Evolutionary conservation across 2,113 vertebrate genomes (phyloP).

Genomic region (Pholis gunnellus): DNA sequence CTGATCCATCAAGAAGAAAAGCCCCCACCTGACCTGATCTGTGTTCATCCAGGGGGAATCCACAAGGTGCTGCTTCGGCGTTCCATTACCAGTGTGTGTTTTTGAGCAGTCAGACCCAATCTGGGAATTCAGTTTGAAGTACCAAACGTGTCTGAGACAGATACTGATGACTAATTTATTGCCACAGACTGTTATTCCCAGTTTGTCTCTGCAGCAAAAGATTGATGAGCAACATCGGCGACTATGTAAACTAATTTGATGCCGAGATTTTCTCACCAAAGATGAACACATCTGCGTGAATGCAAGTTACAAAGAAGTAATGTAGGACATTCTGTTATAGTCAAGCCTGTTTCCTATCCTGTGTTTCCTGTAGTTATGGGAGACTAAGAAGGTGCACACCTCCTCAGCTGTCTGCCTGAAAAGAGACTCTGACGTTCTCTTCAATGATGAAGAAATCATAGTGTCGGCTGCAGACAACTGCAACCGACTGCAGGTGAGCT

Average conservation of each 20-base stretch:
- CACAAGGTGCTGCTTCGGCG: too few species aligned
- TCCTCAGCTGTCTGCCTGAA: conserved; percentile 90
- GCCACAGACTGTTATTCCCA: neutral
- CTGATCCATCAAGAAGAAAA: neutral
- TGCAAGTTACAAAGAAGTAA: neutral
- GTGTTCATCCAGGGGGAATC: neutral
- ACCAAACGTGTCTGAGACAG: neutral
- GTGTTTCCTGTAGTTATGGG: conserved; percentile 88
- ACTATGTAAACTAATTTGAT: neutral
- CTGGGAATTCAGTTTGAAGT: conserved; percentile 5
- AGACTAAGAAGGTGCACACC: conserved; percentile 91
- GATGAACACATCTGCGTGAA: neutral
- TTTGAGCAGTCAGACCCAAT: neutral
- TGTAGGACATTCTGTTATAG: neutral
- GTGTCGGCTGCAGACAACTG: conserved; percentile 90
- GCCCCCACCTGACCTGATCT: neutral
- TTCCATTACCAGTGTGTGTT: neutral
- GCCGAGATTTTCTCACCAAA: neutral
- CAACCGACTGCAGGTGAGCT: conserved; percentile 89
- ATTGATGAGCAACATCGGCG: neutral
- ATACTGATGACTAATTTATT: neutral
- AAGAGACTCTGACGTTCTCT: conserved; percentile 91
- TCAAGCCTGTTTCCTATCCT: neutral
- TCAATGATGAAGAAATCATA: conserved; percentile 82
- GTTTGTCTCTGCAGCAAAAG: conserved; percentile 1